Base-by-base conservation (phyloP, 1,140 invertebrate genomes). In the Lucilia cuprina region DNA sequence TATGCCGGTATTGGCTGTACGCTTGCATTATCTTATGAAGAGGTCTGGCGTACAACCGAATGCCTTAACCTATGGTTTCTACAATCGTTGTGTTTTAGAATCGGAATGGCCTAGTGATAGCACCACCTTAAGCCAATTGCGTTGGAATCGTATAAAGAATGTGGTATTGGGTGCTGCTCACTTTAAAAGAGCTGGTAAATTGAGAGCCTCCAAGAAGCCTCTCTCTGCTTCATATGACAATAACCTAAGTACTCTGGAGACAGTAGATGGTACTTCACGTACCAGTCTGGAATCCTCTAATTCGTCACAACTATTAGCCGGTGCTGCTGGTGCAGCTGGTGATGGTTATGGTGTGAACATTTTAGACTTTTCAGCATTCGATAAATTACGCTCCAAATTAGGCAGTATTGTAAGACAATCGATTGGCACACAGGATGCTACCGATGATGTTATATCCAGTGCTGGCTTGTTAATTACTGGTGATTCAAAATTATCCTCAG, bases 1-100 rank as follows among this genome's bases (percentile, higher is more conserved):
- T 84, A 94, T 98, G 88, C 99, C 99, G 3, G 95, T 98, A 70
- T 92, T 99, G 86, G 99, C 99, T 7, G 98, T 99, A 0, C 97
- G 98, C 91, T 94, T 99, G 55, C 93, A 99, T 83, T 96, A 97
- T 87, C 95, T 98, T 82, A 99, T 99, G 98, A 98, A 98, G 91
- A 94, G 96, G n/a, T 95, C 95, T 82, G 97, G 97, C 0, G 94
- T 99, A 17, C 97, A 98, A 89, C 98, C 98, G 3, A 99, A 99
- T 91, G 99, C 99, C 14, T 95, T 99, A 50, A 99, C 99, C 0
- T 99, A 99, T 90, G 98, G 98, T 83, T 94, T 94, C 85, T 95
- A 95, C 86, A 95, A 95, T 89, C 91, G 94, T 60, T 95, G 94
- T 88, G 98, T 99, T 17, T 92, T 99, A 25, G 98, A 99, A 92